phyloP scores from a whole-genome alignment of 2,113 vertebrate genomes.

The Megatriorchis doriae region DNA sequence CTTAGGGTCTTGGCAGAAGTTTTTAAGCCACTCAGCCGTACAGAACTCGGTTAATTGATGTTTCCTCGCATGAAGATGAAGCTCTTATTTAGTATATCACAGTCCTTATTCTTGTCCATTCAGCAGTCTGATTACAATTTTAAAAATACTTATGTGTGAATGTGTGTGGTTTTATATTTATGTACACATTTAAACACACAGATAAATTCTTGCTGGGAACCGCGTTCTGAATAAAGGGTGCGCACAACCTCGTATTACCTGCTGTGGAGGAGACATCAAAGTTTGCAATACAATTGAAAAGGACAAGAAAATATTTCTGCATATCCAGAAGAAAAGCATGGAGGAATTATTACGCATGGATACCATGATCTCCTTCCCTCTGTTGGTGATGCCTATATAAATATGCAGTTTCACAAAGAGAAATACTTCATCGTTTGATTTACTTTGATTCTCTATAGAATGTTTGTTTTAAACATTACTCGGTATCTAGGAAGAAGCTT shows the following conservation, averaged over 20 bases:
- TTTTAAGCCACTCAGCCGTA: slow-evolving; percentile 32
- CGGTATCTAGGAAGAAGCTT: slow-evolving; percentile 30
- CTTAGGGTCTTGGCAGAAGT: slow-evolving; percentile 23
- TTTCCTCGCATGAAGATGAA: slow-evolving; percentile 1
- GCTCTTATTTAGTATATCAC: neutral
- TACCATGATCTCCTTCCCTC: neutral
- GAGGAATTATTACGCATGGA: neutral
- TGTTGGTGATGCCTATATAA: neutral
- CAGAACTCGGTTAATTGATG: slow-evolving; percentile 33
- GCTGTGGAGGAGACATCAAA: neutral
- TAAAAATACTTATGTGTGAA: neutral
- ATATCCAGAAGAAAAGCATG: neutral
- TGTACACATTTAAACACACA: neutral
- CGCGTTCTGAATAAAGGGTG: neutral
- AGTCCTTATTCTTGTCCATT: neutral
- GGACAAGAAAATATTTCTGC: neutral
- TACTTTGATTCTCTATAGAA: slow-evolving; percentile 5
- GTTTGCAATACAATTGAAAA: neutral
- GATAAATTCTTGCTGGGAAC: neutral
- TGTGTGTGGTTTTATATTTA: neutral
- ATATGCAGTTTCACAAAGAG: neutral
- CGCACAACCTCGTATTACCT: fast-evolving
- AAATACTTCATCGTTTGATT: neutral
- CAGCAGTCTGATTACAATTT: neutral
- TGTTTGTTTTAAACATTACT: slow-evolving; percentile 34